Evolutionary conservation across 23 tunicate species (phyloP).

Genomic region (Trididemnum miniatum): DNA sequence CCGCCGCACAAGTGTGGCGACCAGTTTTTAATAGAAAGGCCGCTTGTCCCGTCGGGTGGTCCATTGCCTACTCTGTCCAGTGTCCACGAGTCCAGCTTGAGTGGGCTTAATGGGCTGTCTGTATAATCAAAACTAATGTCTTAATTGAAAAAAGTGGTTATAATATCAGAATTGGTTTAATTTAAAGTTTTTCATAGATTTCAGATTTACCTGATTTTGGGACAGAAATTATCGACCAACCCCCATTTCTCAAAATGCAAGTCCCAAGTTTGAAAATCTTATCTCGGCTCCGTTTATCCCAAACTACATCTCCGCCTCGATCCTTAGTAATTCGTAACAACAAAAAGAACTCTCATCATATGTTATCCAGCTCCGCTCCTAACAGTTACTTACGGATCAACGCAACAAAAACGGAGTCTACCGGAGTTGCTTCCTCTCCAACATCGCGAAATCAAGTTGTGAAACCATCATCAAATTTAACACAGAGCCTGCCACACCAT

Average conservation of each 20-base stretch:
- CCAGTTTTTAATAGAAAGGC: no score
- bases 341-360: background rate
- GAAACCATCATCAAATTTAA: background rate
- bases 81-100: no score
- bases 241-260: constrained; percentile 23
- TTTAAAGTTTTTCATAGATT: no score
- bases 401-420: background rate
- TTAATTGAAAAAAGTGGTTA: no score
- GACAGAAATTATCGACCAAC: constrained; percentile 13
- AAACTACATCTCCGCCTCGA: constrained; percentile 22
- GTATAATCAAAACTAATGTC: no score
- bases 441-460: background rate
- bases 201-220: constrained; percentile 22
- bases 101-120: no score
- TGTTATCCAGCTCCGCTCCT: constrained; percentile 26
- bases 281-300: background rate
- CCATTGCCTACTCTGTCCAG: no score
- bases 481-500: constrained; percentile 27
- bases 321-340: background rate
- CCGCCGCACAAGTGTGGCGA: no score
- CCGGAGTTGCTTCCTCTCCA: background rate
- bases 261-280: background rate
- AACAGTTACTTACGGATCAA: background rate
- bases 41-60: no score
- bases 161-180: no score